phyloP scores from a whole-genome alignment of 2,113 vertebrate species.

The Nestor notabilis region DNA sequence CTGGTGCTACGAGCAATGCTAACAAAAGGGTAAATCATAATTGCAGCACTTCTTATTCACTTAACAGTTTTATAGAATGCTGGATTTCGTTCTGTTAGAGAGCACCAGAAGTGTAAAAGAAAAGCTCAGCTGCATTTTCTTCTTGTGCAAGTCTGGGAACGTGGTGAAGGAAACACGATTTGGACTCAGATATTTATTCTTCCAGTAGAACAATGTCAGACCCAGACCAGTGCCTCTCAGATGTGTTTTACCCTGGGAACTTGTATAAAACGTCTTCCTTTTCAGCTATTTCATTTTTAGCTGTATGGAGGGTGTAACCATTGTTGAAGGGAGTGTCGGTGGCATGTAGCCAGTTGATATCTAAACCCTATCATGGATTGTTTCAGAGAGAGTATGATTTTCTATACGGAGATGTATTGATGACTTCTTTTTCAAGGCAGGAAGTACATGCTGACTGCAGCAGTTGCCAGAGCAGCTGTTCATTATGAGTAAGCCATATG shows the following conservation, averaged over 20 bases:
- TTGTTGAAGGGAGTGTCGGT: not conserved
- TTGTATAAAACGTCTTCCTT: constrained; percentile 36
- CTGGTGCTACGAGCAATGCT: not conserved
- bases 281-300: constrained; percentile 39
- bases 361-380: not conserved
- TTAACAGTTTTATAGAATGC: not conserved
- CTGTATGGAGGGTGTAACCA: constrained; percentile 48
- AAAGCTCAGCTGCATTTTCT: constrained; percentile 40
- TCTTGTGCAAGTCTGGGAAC: constrained; percentile 40
- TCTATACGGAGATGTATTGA: not conserved
- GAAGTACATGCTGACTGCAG: constrained; percentile 42
- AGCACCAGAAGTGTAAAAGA: constrained; percentile 5
- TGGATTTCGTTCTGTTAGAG: not conserved
- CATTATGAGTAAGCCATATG: not conserved
- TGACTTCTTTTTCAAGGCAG: constrained; percentile 3
- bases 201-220: constrained; percentile 69
- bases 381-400: constrained; percentile 6
- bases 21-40: not conserved
- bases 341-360: constrained; percentile 13
- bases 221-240: constrained; percentile 3
- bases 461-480: constrained; percentile 53
- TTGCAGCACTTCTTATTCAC: not conserved
- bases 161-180: constrained; percentile 61
- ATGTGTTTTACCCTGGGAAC: constrained; percentile 69
- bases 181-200: constrained; percentile 60